These are phyloP conservation scores for Oreochromis tanganicae DNA, from an alignment of 2,113 vertebrate genomes.

Conservation along the genomic window DNA sequence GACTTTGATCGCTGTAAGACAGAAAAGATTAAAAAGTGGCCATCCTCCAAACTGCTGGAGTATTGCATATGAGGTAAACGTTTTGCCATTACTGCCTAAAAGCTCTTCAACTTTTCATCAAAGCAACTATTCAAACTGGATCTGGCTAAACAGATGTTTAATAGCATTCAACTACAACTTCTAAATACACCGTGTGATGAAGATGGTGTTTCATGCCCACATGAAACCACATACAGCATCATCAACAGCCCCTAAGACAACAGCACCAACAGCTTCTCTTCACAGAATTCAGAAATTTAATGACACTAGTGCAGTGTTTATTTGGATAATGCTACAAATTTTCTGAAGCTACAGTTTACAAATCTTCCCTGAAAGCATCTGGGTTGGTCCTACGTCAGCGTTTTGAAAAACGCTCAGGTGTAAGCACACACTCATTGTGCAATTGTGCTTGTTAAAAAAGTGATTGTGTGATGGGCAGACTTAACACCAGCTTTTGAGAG, in stretches of 20 bases:
- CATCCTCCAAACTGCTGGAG: neutral
- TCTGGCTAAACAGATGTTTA: neutral
- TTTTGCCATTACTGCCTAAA: neutral
- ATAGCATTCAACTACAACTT: neutral
- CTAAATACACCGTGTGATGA: neutral
- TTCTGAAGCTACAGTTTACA: neutral
- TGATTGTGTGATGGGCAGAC: neutral
- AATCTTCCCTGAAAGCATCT: neutral
- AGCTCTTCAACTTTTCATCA: neutral
- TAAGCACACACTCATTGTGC: neutral
- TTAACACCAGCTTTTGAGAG: neutral
- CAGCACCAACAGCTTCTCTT: neutral
- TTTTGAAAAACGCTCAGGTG: neutral
- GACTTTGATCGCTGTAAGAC: neutral
- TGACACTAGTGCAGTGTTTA: neutral
- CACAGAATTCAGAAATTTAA: neutral
- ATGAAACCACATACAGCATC: neutral
- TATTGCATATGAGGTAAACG: neutral
- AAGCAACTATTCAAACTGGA: neutral
- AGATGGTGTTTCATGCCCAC: neutral
- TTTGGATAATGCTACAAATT: neutral
- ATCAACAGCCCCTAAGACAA: neutral
- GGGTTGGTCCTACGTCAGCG: neutral
- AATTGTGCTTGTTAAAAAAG: neutral
- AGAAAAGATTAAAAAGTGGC: neutral